phyloP scores from a whole-genome alignment of 2,888 invertebrate genomes.

The Helobdella robusta region DNA sequence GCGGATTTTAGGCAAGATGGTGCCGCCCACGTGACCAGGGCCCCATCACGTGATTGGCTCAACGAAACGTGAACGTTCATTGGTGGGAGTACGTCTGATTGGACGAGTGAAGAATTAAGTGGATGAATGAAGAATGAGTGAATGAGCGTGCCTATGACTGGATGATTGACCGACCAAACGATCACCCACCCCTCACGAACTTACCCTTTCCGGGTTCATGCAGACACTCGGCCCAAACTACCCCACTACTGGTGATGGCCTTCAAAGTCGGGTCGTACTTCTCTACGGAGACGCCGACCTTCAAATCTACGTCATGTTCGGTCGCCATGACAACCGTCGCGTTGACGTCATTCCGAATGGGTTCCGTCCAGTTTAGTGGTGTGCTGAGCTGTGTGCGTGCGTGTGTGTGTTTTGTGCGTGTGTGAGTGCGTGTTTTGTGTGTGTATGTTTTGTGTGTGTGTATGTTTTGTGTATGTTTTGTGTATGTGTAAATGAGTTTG shows the following conservation, averaged over 20 bases:
- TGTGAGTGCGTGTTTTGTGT: no score
- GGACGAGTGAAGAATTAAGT: not conserved
- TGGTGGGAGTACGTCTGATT: conserved; percentile 2
- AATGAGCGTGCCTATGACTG: not conserved
- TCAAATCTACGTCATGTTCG: not conserved
- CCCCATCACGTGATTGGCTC: not conserved
- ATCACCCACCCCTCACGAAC: no score
- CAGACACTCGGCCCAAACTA: not conserved
- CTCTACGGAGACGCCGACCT: conserved; percentile 9
- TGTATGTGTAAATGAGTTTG: no score
- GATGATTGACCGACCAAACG: no score
- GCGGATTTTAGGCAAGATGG: not conserved
- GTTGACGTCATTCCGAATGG: no score
- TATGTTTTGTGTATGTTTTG: no score
- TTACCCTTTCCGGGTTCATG: not conserved
- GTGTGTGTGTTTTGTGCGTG: no score
- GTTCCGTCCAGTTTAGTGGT: no score
- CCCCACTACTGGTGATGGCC: not conserved
- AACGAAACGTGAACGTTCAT: not conserved
- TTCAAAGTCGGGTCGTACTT: not conserved
- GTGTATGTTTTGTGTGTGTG: no score
- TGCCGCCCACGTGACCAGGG: not conserved
- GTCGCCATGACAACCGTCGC: not conserved
- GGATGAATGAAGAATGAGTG: not conserved
- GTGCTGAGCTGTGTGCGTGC: no score